These are phyloP conservation scores for Nephrotoma guestfalica DNA, from an alignment of 2,888 invertebrate genomes.

Conservation along the genomic window DNA sequence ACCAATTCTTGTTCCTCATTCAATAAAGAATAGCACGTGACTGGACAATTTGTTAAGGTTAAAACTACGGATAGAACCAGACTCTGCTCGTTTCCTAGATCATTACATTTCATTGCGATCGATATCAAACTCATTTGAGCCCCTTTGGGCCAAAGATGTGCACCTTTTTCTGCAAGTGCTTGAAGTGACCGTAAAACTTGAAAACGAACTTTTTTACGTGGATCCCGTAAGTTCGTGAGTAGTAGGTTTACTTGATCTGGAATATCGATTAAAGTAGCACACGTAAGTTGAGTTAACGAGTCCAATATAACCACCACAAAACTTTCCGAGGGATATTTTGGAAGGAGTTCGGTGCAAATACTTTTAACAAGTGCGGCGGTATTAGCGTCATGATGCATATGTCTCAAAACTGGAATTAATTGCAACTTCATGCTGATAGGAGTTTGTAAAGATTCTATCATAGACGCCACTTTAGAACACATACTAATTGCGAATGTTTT, in stretches of 20 bases:
- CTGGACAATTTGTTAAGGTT: conserved; percentile 28
- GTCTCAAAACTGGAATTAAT: conserved; percentile 77
- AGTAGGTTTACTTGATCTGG: conserved; percentile 69
- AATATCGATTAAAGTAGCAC: conserved; percentile 78
- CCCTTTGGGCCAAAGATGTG: conserved; percentile 62
- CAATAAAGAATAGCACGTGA: conserved; percentile 27
- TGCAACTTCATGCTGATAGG: conserved; percentile 84
- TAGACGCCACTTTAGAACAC: conserved; percentile 88
- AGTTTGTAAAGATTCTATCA: conserved; percentile 87
- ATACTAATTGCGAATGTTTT: conserved; percentile 91
- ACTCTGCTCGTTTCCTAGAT: conserved; percentile 25
- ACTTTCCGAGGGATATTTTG: conserved; percentile 63
- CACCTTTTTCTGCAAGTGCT: conserved; percentile 53
- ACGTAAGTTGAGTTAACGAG: conserved; percentile 76
- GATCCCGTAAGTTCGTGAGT: conserved; percentile 53
- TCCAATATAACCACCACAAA: conserved; percentile 71
- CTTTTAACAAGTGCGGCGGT: conserved; percentile 52
- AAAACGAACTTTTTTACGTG: conserved; percentile 52
- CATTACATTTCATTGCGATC: conserved; percentile 25
- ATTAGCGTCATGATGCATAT: conserved; percentile 75
- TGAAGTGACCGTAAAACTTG: conserved; percentile 51
- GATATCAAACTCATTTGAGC: conserved; percentile 28
- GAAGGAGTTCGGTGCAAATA: conserved; percentile 55
- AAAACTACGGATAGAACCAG: conserved; percentile 27
- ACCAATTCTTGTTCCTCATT: conserved; percentile 25